Percentiles rank a stretch among this genome's conserved stretches.
These are phyloP conservation scores for Tolypeutes matacus DNA, from an alignment of 2,797 vertebrate genomes.

Conservation along the genomic window DNA sequence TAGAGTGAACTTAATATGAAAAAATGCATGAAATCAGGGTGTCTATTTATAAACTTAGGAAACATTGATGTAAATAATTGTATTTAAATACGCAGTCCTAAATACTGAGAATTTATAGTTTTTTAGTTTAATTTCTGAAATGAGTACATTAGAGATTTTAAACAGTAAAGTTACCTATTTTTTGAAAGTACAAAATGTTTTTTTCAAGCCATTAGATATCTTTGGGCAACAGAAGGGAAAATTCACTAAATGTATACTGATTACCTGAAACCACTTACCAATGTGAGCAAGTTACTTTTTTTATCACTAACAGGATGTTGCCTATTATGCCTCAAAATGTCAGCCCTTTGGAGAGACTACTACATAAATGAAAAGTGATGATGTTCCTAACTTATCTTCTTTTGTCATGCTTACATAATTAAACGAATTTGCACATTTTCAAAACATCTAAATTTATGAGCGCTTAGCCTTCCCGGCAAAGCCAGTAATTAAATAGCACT, in stretches of 20 bases:
- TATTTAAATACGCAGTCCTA: background rate
- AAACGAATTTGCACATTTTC: slow-evolving; percentile 50
- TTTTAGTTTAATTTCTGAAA: slow-evolving; percentile 49
- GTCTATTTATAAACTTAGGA: background rate
- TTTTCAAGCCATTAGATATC: slow-evolving; percentile 12
- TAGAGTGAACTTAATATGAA: background rate
- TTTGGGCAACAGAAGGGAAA: slow-evolving; percentile 34
- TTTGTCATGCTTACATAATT: background rate
- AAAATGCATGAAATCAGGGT: background rate
- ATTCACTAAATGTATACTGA: background rate
- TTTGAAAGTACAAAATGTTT: slow-evolving; percentile 33
- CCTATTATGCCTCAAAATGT: background rate
- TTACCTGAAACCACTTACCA: background rate
- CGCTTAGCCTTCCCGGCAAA: slow-evolving; percentile 58
- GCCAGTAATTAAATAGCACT: slow-evolving; percentile 60
- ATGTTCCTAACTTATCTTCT: background rate
- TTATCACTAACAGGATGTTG: background rate
- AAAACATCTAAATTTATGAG: slow-evolving; percentile 58
- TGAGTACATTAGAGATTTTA: slow-evolving; percentile 28
- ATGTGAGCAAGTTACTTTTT: background rate
- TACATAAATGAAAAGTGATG: background rate
- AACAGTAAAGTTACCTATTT: background rate
- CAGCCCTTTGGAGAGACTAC: background rate
- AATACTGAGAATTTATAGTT: slow-evolving; percentile 6
- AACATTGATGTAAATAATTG: slow-evolving; percentile 12